Conservation (phyloP, 1,140 invertebrate species). For the Chionoecetes opilio region DNA sequence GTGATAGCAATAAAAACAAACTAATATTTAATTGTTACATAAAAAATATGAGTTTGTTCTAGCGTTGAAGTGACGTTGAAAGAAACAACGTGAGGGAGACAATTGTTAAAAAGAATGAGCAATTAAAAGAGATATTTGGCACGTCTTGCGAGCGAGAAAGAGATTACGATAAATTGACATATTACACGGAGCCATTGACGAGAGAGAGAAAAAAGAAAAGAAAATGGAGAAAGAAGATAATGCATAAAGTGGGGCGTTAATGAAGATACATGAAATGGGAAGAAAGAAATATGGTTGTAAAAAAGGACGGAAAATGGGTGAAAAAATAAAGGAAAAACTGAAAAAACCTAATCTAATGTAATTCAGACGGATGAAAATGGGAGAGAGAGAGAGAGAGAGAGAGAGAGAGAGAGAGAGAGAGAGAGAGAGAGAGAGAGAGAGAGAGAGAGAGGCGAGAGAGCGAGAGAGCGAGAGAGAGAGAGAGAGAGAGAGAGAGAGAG, state of each 20-base stretch:
- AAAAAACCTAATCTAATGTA: too few relatives aligned
- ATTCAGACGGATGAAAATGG: too few relatives aligned
- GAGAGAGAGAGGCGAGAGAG: too few relatives aligned
- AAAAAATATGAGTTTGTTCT: background rate
- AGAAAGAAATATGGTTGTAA: too few relatives aligned
- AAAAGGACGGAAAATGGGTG: too few relatives aligned
- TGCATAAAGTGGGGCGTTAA: background rate
- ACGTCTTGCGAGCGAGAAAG: background rate
- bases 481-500: conserved; percentile 8
- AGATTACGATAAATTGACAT: background rate
- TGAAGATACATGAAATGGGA: background rate
- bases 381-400: conserved; percentile 13
- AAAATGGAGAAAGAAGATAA: background rate
- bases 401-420: conserved; percentile 7
- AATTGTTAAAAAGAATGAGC: background rate
- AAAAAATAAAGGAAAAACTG: too few relatives aligned
- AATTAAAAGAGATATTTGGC: background rate
- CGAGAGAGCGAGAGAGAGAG: conserved; percentile 7
- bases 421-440: too few relatives aligned
- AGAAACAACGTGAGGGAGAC: background rate
- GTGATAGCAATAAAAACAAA: background rate
- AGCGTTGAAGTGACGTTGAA: background rate
- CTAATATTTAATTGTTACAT: too few relatives aligned
- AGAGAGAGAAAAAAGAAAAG: background rate
- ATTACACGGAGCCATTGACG: background rate